Conservation (phyloP, 2,797 vertebrate genomes). For the Pyrocephalus nanus region DNA sequence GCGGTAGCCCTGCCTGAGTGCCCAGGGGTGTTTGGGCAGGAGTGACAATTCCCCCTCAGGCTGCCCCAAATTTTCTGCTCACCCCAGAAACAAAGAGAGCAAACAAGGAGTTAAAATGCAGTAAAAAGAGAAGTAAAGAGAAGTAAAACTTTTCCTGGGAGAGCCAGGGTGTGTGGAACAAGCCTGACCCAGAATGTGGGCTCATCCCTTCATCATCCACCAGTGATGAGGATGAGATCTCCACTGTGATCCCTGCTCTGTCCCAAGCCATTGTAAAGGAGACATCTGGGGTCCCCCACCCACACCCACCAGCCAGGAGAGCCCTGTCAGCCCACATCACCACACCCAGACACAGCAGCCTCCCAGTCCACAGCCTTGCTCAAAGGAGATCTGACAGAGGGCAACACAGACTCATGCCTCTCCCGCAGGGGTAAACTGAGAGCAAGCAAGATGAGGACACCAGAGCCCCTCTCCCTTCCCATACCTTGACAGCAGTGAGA, state of each 20-base stretch:
- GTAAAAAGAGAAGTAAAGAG: not conserved
- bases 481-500: conserved; percentile 24
- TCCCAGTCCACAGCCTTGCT: not conserved
- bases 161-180: not conserved
- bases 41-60: not conserved
- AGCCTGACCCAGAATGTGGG: not conserved
- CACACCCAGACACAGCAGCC: not conserved
- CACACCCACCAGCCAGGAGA: not conserved
- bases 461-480: not conserved
- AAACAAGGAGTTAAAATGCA: not conserved
- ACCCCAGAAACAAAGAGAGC: not conserved
- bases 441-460: not conserved
- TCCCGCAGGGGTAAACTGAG: not conserved
- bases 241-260: not conserved
- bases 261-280: rapidly evolving
- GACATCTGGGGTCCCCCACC: not conserved
- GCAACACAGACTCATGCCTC: rapidly evolving
- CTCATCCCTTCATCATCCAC: not conserved
- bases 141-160: not conserved
- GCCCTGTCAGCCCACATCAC: not conserved
- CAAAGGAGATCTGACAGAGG: not conserved
- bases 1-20: not conserved
- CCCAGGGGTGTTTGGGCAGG: not conserved
- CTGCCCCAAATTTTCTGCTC: not conserved
- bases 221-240: not conserved